Base-by-base conservation (phyloP, 2,888 invertebrate species). In the Litoditis marina region DNA sequence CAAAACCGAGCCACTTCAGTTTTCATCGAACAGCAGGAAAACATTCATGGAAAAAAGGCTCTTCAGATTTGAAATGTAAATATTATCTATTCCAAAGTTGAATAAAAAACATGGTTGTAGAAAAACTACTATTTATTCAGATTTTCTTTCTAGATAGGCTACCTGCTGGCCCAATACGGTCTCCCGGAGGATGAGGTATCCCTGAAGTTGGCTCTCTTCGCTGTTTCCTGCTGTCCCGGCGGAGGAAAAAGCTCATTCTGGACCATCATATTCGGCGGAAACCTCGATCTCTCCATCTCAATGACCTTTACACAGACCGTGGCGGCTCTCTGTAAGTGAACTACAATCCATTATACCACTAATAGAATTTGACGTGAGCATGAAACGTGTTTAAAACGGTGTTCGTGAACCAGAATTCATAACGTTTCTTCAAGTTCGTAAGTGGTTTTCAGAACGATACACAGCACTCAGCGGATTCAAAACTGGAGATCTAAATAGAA, bases 201-300 rank as follows among this genome's bases (percentile, higher is more conserved):
- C 13, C 39, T 69, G 19, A 54, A 59, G 16, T 58, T 73, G n/a
- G 66, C 71, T 28, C 65, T 73, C 42, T 86, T 86, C 65, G 81
- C 85, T 4, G 78, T 84, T 11, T 85, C 85, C 2, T 83, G 84
- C 56, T 84, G 84, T 49, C 86, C 86, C 7, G 86, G 86, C 2
- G 86, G 95, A 0, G 94, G 94, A 0, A 92, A 92, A 36, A 93
- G 93, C 50, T 95, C 94, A 84, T 91, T 94, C 76, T 95, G 94
- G 92, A 90, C 92, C 0, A 89, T 90, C 73, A 88, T 94, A 27
- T 86, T 94, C 4, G 91, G 90, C 1, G 94, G 92, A 4, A 94
- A 95, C 84, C 88, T 95, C 3, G 90, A 92, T 83, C 86, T 95
- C 46, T 93, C 93, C 0, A 88, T 95, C 54, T 90, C 94, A 19